Evolutionary conservation across 2,888 invertebrate genomes (phyloP).

Genomic region (Eupithecia insigniata): DNA sequence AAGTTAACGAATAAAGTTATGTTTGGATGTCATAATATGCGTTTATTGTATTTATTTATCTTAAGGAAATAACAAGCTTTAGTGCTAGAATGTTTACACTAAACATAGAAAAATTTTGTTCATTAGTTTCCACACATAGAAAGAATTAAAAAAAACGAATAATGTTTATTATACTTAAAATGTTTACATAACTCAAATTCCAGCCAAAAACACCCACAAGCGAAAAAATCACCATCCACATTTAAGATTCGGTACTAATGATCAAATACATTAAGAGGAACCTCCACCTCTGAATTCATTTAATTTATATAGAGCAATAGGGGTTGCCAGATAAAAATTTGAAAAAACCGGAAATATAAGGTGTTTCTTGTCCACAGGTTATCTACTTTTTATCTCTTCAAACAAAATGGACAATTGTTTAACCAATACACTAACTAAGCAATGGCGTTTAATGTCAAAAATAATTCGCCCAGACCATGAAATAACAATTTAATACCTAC

Average conservation of each 20-base stretch:
- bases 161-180: no score
- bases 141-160: no score
- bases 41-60: no score
- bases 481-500: no score
- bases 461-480: no score
- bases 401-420: background rate
- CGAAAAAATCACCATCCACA: conserved; percentile 16
- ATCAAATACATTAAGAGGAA: conserved; percentile 44
- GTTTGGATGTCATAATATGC: background rate
- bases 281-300: conserved; percentile 36
- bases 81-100: no score
- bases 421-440: no score
- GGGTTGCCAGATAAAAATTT: conserved; percentile 1
- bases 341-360: conserved; percentile 14
- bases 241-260: conserved; percentile 37
- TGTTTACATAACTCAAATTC: no score
- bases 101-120: no score
- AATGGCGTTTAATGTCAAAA: no score
- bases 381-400: background rate
- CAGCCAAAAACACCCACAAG: conserved; percentile 17
- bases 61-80: no score
- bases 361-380: background rate
- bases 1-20: background rate
- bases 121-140: no score
- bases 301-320: conserved; percentile 34